Evolutionary conservation across 64 coral and sea anemone genomes (phyloP), one percentile per base, ranked within the genome.

Genomic region (Montipora foliosa): DNA sequence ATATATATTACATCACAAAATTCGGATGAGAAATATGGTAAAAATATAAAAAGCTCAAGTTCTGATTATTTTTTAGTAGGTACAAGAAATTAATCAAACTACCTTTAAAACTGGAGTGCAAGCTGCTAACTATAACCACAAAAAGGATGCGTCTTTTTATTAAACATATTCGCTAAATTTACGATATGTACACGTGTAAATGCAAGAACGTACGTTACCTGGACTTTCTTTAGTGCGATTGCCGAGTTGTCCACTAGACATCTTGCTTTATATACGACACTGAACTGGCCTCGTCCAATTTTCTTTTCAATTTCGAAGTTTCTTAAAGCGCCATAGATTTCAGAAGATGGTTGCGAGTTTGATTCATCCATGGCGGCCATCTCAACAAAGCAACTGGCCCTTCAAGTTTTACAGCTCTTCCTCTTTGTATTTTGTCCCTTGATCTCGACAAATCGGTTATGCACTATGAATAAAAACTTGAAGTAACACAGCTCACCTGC

Each of bases 201-300:
- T 37, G 2, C 37, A 57, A 11, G 53, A 2, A 12, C 3, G 9
- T 74, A 89, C 48, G 22, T 93, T 81, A 99, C 98, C 95, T 99
- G 98, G 15, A 99, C 93, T 96, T 99, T 99, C 37, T 99, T 99
- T 24, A 99, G 75, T 4, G 98, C 98, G 3, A 96, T 92, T 51
- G 94, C 94, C 8, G 87, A 87, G 71, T 96, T 89, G 53, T 96
- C 76, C 2, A 86, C 74, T 0, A 90, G 37, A 77, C 98, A 96
- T 72, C 84, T 79, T 1, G 98, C 98, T 58, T 78, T 94, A 67
- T 99, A 99, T 4, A 99, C 98, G 19, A 99, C 98, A 89, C 98
- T 99, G 22, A 99, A 99, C 61, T 99, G 98, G 21, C 98, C 98
- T 57, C 95, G 89, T 3, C 98, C 98, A 59, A 99, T 99, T 89